Conservation (phyloP, 2,888 invertebrate genomes). For the Amiota communis region DNA sequence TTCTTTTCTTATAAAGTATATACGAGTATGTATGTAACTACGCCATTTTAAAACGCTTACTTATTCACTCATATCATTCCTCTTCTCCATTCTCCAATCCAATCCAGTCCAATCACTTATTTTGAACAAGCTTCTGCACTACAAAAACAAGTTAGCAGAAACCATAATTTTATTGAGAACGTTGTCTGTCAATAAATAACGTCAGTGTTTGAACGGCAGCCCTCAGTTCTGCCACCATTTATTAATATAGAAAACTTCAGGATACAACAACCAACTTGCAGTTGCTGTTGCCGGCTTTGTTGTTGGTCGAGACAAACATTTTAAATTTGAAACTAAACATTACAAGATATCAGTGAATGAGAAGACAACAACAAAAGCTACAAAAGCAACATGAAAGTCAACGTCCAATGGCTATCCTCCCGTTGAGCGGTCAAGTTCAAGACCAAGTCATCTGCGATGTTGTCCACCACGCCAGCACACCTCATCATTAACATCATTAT, state of each 20-base stretch:
- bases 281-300: constrained; percentile 27
- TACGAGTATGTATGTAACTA: neutral
- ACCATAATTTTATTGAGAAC: constrained; percentile 66
- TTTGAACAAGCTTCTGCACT: constrained; percentile 63
- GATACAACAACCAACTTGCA: constrained; percentile 35
- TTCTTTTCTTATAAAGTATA: neutral
- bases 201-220: constrained; percentile 30
- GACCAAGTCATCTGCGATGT: neutral
- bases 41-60: constrained; percentile 12
- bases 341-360: constrained; percentile 65
- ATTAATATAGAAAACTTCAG: constrained; percentile 66
- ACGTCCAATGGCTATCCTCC: neutral
- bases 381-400: constrained; percentile 10
- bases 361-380: constrained; percentile 43
- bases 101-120: neutral
- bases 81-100: neutral
- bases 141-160: constrained; percentile 61
- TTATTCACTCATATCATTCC: constrained; percentile 13
- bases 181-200: constrained; percentile 64
- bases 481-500: neutral
- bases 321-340: constrained; percentile 53
- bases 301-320: constrained; percentile 41
- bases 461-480: neutral
- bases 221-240: constrained; percentile 53
- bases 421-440: neutral